Evolutionary conservation across 2,888 invertebrate genomes (phyloP).

Genomic region (Dasysyrphus albostriatus): DNA sequence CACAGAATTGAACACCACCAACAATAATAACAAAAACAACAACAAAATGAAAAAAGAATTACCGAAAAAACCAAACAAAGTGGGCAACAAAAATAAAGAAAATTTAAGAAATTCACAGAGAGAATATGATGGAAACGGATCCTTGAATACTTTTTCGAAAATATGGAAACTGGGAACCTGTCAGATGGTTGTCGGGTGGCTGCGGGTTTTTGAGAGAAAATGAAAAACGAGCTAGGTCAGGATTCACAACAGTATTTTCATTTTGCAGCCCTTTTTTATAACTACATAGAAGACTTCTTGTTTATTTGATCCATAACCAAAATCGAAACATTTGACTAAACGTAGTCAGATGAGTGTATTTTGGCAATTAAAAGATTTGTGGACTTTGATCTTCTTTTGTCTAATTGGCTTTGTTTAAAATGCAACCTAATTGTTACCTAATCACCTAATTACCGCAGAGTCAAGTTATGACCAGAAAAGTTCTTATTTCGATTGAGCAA

Average conservation of each 20-base stretch:
- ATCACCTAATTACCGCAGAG: too few species aligned
- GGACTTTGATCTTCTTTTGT: not conserved
- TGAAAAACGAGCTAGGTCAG: conserved; percentile 58
- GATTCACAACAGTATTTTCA: not conserved
- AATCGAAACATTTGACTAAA: not conserved
- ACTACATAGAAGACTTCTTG: not conserved
- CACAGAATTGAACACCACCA: conserved; percentile 37
- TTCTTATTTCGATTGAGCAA: too few species aligned
- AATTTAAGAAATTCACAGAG: conserved; percentile 59
- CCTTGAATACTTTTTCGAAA: conserved; percentile 57
- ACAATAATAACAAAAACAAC: conserved; percentile 44
- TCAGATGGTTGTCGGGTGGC: conserved; percentile 44
- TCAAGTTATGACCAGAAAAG: too few species aligned
- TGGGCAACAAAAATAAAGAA: conserved; percentile 47
- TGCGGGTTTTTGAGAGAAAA: conserved; percentile 28
- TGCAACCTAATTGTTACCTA: too few species aligned
- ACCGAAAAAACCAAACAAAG: conserved; percentile 63
- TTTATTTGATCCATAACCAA: not conserved
- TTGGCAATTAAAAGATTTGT: not conserved
- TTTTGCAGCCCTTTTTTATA: not conserved
- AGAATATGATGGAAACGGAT: conserved; percentile 64
- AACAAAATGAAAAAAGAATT: conserved; percentile 40
- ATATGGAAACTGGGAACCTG: conserved; percentile 44
- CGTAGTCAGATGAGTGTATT: not conserved
- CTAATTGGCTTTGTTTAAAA: not conserved